Percentiles rank a stretch among this genome's conserved stretches.
Conservation (phyloP, 2,888 invertebrate genomes). For the Nematopogon swammerdamellus region DNA sequence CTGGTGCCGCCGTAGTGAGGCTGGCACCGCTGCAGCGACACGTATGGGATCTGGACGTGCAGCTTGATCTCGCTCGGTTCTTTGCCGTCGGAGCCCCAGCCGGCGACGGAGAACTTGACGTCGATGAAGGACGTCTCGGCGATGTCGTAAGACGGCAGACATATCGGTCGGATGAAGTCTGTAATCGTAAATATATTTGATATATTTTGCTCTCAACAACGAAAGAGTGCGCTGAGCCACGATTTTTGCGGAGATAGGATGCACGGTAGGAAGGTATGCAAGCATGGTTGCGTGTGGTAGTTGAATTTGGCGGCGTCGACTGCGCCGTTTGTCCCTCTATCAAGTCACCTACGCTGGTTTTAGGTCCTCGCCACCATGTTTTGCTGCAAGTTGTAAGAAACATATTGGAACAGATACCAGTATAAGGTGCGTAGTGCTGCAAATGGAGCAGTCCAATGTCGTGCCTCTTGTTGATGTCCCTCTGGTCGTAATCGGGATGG, state of each 20-base stretch:
- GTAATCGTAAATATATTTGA: too few species aligned
- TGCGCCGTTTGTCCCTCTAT: too few species aligned
- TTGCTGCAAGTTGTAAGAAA: too few species aligned
- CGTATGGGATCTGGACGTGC: constrained; percentile 16
- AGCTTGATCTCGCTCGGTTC: constrained; percentile 21
- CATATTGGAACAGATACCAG: too few species aligned
- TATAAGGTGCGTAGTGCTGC: constrained; percentile 21
- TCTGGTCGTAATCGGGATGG: constrained; percentile 23
- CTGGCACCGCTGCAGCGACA: constrained; percentile 4
- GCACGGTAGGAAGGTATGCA: too few species aligned
- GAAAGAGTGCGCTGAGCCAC: too few species aligned
- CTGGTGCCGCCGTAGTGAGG: neutral
- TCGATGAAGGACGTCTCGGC: neutral
- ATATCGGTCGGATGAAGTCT: constrained; percentile 26
- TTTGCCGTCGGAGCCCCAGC: constrained; percentile 40
- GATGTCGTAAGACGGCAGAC: constrained; percentile 18
- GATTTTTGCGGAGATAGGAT: too few species aligned
- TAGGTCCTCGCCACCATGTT: too few species aligned
- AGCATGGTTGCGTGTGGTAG: too few species aligned
- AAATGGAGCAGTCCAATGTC: constrained; percentile 41
- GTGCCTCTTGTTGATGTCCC: constrained; percentile 9
- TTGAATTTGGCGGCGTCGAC: too few species aligned
- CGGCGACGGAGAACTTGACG: constrained; percentile 24
- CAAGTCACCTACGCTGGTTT: too few species aligned
- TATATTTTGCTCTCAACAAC: too few species aligned